Conservation (phyloP, 2,888 invertebrate species). For the Phaonia tiefii region DNA sequence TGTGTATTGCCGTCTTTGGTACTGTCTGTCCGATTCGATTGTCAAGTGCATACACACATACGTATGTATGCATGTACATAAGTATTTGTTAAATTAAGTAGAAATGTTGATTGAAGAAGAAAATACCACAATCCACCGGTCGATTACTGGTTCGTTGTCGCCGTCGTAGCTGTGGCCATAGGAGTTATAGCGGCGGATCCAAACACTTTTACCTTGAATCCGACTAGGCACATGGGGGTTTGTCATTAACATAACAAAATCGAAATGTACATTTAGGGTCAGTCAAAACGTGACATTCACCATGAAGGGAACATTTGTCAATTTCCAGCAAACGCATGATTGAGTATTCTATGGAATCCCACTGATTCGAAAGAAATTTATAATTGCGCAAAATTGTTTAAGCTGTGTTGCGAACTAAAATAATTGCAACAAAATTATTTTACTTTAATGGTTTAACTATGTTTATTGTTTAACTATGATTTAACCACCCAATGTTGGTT, state of each 20-base stretch:
- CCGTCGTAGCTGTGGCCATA: neutral
- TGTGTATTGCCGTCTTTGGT: slow-evolving; percentile 41
- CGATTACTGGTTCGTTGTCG: neutral
- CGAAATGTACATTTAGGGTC: slow-evolving; percentile 48
- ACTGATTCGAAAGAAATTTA: too few species aligned
- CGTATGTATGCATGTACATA: too few species aligned
- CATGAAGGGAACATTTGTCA: too few species aligned
- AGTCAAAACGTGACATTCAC: slow-evolving; percentile 48
- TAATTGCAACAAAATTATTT: too few species aligned
- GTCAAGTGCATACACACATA: slow-evolving; percentile 55
- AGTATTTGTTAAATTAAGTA: slow-evolving; percentile 6
- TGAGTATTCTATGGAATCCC: too few species aligned
- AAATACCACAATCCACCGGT: neutral
- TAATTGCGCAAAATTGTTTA: too few species aligned
- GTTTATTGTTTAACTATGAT: too few species aligned
- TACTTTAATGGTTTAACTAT: too few species aligned
- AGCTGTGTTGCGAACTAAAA: too few species aligned
- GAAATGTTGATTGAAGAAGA: neutral
- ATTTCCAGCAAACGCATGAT: too few species aligned
- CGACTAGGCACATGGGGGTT: neutral
- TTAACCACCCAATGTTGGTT: too few species aligned
- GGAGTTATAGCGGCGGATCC: neutral
- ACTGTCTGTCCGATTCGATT: slow-evolving; percentile 56
- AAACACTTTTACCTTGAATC: slow-evolving; percentile 59
- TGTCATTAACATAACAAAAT: neutral